A percentile compares a stretch with the other conserved stretches of the same genome.
Evolutionary conservation across 2,797 vertebrate species (phyloP).

Genomic region (Chloroceryle amazona): DNA sequence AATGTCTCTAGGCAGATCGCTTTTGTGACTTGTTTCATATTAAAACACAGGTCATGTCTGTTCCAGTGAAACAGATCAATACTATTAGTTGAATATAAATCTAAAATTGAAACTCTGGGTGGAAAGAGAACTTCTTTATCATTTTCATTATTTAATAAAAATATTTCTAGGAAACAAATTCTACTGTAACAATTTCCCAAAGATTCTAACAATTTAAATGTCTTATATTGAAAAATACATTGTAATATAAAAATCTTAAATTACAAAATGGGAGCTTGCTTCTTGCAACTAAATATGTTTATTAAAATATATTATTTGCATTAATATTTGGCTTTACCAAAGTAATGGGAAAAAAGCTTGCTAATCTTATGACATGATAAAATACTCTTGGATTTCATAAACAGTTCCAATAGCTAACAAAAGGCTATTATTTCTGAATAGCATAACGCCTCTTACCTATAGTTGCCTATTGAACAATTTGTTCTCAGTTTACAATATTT

Average conservation of each 20-base stretch:
- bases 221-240: background rate
- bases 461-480: background rate
- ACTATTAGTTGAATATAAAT: background rate
- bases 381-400: background rate
- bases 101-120: constrained; percentile 17
- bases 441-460: background rate
- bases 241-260: background rate
- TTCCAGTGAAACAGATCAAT: background rate
- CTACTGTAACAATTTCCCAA: background rate
- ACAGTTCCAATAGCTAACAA: background rate
- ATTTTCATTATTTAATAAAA: background rate
- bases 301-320: background rate
- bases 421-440: background rate
- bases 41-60: background rate
- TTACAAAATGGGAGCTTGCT: background rate
- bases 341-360: background rate
- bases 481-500: background rate
- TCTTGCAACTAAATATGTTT: background rate
- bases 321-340: background rate
- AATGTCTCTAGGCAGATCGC: constrained; percentile 6
- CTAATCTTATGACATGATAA: background rate
- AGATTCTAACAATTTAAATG: background rate
- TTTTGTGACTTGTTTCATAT: background rate
- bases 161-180: background rate
- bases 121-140: background rate